A percentile compares a stretch with the other conserved stretches of the same genome.
Conservation (phyloP, 2,888 invertebrate species). For the Spilarctia lutea region DNA sequence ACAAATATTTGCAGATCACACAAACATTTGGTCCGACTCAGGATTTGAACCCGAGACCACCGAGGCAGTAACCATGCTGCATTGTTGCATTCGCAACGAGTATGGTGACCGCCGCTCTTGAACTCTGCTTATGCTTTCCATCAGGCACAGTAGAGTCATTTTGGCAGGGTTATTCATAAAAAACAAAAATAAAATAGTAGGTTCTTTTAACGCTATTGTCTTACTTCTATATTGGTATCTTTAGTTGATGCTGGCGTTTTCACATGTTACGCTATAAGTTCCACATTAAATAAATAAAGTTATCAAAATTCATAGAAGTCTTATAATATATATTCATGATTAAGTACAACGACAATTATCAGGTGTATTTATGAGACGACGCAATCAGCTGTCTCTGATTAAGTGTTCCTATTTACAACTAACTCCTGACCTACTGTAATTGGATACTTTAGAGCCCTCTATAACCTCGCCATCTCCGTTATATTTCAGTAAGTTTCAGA, state of each 20-base stretch:
- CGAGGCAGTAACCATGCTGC: too few relatives aligned
- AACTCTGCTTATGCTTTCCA: too few relatives aligned
- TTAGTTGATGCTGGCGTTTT: neutral
- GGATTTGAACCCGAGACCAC: too few relatives aligned
- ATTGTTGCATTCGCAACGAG: too few relatives aligned
- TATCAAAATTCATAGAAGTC: neutral
- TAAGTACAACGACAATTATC: conserved; percentile 40
- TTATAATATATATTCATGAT: conserved; percentile 22
- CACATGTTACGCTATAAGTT: neutral
- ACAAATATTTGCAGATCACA: too few relatives aligned
- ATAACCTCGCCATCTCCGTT: conserved; percentile 3
- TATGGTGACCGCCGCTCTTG: too few relatives aligned
- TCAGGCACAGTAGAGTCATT: too few relatives aligned
- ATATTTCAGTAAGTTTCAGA: conserved; percentile 1
- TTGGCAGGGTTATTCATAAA: too few relatives aligned
- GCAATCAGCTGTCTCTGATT: conserved; percentile 33
- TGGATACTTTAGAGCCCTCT: conserved; percentile 16
- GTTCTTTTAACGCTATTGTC: too few relatives aligned
- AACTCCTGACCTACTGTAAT: conserved; percentile 37
- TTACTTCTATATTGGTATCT: too few relatives aligned
- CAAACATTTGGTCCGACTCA: too few relatives aligned
- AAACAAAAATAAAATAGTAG: too few relatives aligned
- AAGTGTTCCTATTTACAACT: conserved; percentile 27
- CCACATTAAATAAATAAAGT: neutral
- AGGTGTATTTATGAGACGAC: conserved; percentile 30